These are phyloP conservation scores for Neodiprion lecontei DNA, from an alignment of 1,140 invertebrate genomes.

Conservation along the genomic window DNA sequence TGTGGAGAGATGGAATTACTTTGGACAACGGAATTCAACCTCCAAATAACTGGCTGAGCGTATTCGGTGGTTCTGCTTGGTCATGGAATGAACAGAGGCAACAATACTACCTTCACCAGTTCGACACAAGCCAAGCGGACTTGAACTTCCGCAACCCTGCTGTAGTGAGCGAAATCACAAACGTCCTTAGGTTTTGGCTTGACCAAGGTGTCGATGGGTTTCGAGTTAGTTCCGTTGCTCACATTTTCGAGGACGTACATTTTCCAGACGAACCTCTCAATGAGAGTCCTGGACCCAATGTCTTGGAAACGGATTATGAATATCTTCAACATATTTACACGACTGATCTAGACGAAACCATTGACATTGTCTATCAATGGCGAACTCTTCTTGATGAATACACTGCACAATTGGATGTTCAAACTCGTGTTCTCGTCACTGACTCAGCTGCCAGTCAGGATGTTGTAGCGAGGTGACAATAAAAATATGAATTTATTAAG, in stretches of 20 bases:
- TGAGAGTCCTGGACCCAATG: constrained; percentile 45
- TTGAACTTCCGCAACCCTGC: constrained; percentile 70
- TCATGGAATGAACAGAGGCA: constrained; percentile 60
- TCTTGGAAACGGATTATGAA: constrained; percentile 63
- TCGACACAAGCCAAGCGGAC: constrained; percentile 67
- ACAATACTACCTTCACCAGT: constrained; percentile 70
- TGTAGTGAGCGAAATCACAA: constrained; percentile 67
- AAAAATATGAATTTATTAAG: no score
- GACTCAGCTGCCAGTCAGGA: constrained; percentile 38
- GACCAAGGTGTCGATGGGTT: constrained; percentile 81
- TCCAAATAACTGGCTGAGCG: constrained; percentile 81
- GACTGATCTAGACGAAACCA: constrained; percentile 30
- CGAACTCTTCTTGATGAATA: constrained; percentile 67
- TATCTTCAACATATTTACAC: constrained; percentile 64
- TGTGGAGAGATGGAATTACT: constrained; percentile 66
- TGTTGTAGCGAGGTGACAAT: constrained; percentile 35
- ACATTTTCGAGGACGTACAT: constrained; percentile 63
- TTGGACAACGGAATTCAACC: constrained; percentile 33
- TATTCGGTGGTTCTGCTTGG: constrained; percentile 69
- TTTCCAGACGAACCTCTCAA: constrained; percentile 64
- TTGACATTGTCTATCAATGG: constrained; percentile 56
- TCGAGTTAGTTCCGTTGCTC: constrained; percentile 70
- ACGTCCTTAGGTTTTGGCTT: constrained; percentile 78
- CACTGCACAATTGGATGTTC: constrained; percentile 26
- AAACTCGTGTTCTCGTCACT: constrained; percentile 38